Evolutionary conservation across 2,797 vertebrate genomes (phyloP).

Genomic region (Eospalax fontanierii): DNA sequence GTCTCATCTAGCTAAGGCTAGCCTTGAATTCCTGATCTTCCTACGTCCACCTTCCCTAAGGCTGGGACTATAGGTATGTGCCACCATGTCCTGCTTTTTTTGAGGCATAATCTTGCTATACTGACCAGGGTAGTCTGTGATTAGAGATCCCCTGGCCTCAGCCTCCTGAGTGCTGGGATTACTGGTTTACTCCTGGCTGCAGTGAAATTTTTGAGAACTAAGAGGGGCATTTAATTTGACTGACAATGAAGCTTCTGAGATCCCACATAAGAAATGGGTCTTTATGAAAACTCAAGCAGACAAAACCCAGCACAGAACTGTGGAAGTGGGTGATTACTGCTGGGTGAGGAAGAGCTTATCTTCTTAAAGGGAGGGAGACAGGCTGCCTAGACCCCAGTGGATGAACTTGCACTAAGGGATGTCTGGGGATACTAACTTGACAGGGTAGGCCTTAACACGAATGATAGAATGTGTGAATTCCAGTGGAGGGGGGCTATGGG

Average conservation of each 20-base stretch:
- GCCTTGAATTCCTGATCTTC: neutral
- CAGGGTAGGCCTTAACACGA: too few relatives aligned
- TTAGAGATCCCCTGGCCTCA: neutral
- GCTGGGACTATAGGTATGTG: neutral
- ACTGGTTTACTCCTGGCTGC: neutral
- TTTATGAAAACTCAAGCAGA: too few relatives aligned
- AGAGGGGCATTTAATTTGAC: neutral
- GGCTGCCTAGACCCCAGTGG: too few relatives aligned
- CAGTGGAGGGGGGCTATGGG: too few relatives aligned
- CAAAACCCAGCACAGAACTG: too few relatives aligned
- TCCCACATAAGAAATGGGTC: neutral
- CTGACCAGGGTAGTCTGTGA: neutral
- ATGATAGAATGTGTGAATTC: too few relatives aligned
- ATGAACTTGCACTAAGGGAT: too few relatives aligned
- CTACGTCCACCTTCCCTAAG: neutral
- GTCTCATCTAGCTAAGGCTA: neutral
- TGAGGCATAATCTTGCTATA: neutral
- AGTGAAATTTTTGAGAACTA: neutral
- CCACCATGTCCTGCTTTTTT: too few relatives aligned
- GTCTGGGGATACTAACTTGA: too few relatives aligned
- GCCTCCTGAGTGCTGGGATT: neutral
- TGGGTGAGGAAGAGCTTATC: too few relatives aligned
- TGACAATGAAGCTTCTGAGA: neutral
- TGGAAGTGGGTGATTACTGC: too few relatives aligned
- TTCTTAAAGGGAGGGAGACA: too few relatives aligned